phyloP scores from a whole-genome alignment of 1,140 invertebrate genomes.

The Pentalonia nigronervosa region DNA sequence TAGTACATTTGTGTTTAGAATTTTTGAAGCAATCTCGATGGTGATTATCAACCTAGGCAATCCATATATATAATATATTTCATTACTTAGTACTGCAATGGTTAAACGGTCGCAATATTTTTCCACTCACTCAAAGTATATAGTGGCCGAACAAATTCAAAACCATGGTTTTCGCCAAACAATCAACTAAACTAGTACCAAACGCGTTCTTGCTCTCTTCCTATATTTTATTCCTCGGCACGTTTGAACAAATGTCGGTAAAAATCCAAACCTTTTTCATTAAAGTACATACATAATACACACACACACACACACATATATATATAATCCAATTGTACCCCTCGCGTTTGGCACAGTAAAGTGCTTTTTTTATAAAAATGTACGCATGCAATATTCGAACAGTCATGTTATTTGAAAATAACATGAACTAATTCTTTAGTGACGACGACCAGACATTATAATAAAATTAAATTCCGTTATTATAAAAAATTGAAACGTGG shows the following conservation, averaged over 20 bases:
- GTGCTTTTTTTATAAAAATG: neutral
- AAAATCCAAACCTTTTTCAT: constrained; percentile 26
- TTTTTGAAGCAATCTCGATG: neutral
- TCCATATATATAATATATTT: too few species aligned
- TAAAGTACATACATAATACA: neutral
- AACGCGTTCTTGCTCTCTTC: neutral
- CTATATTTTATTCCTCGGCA: neutral
- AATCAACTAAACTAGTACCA: neutral
- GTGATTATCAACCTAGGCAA: neutral
- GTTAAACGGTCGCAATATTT: neutral
- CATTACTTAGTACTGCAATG: neutral
- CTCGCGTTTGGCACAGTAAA: neutral
- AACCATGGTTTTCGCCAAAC: neutral
- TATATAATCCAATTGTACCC: neutral
- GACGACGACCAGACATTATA: neutral
- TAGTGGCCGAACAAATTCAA: neutral
- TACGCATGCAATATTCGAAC: neutral
- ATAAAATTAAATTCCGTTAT: constrained; percentile 7
- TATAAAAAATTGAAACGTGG: neutral
- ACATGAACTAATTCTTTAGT: neutral
- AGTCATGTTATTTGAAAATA: neutral
- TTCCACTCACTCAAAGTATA: neutral
- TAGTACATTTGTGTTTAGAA: neutral
- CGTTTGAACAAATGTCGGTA: neutral
- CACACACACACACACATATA: neutral